Percentiles rank a stretch among this genome's conserved stretches.
These are phyloP conservation scores for Dinomys branickii DNA, from an alignment of 2,113 vertebrate species.

Conservation along the genomic window DNA sequence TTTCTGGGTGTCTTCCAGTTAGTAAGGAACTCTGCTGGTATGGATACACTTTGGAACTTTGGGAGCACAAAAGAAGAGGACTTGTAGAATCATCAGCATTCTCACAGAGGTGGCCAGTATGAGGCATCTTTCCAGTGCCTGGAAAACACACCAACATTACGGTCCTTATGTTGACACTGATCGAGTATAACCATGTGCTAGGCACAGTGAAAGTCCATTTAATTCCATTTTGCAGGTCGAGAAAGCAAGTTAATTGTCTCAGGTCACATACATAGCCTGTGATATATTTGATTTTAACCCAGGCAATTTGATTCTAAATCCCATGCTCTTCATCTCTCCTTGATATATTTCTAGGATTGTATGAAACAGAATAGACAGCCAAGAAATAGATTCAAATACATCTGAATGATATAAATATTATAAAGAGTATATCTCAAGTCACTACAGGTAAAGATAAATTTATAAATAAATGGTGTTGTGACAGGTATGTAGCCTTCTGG, in stretches of 20 bases:
- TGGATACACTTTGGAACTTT: not conserved
- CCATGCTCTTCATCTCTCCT: not conserved
- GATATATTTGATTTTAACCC: constrained; percentile 32
- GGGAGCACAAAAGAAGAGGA: not conserved
- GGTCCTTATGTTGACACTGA: not conserved
- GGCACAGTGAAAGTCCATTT: not conserved
- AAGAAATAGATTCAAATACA: constrained; percentile 14
- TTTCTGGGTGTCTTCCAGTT: not conserved
- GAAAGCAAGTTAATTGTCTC: not conserved
- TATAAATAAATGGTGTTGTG: not conserved
- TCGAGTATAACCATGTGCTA: not conserved
- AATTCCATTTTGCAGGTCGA: not conserved
- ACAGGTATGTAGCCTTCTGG: not conserved
- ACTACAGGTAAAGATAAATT: constrained; percentile 16
- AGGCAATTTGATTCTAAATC: not conserved
- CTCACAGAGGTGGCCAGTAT: not conserved
- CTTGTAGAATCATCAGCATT: not conserved
- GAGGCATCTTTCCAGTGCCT: not conserved
- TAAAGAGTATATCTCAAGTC: constrained; percentile 8
- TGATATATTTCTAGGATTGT: not conserved
- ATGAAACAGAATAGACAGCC: constrained; percentile 24
- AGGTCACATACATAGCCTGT: not conserved
- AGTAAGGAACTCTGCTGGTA: not conserved
- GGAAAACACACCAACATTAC: not conserved
- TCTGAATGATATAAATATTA: not conserved